Evolutionary conservation across 2,113 vertebrate genomes (phyloP), one percentile per base, ranked within the genome.

Genomic region (Leptodactylus fuscus): DNA sequence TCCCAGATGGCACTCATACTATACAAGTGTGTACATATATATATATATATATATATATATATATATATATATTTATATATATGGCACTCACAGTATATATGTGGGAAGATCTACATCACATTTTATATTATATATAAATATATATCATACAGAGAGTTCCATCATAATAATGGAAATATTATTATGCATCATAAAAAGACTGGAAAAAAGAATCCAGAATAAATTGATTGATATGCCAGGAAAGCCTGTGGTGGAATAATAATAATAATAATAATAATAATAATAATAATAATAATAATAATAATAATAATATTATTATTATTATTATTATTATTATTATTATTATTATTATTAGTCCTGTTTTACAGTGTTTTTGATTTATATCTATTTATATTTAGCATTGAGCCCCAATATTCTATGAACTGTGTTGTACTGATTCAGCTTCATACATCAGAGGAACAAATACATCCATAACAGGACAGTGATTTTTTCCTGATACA

Each of bases 1-100:
- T 96, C 92, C 94, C 96, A 97, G 95, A 96, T 97, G 96, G 91
- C 91, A 91, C 90, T 18, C 27, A 20, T 16, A 16, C 1, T 36
- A 65, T 65, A 12, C 1, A 3, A 1, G 60, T 20, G 20, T 16
- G 32, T 20, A 27, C 9, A 1, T 16, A 32, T 67, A 8, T 8
- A 36, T 36, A 9, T 34, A 20, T 67, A 9, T 32, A 16, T 32
- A 12, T 32, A 5, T 65, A 3, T 65, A 32, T 34, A 36, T 67
- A 29, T 62, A 20, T 29, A 62, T 62, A 62, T 6, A 62, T 13
- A 29, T 27, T 18, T 11, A 58, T 58, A 58, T 62, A 44, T 9
- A 58, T 58, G n/a, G n/a, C n/a, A n/a, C n/a, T n/a, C n/a, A n/a
- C n/a, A n/a, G n/a, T n/a, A n/a, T n/a, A n/a, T n/a, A n/a, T n/a